Conservation (phyloP, 2,888 invertebrate genomes). For the Ischnus inquisitorius region DNA sequence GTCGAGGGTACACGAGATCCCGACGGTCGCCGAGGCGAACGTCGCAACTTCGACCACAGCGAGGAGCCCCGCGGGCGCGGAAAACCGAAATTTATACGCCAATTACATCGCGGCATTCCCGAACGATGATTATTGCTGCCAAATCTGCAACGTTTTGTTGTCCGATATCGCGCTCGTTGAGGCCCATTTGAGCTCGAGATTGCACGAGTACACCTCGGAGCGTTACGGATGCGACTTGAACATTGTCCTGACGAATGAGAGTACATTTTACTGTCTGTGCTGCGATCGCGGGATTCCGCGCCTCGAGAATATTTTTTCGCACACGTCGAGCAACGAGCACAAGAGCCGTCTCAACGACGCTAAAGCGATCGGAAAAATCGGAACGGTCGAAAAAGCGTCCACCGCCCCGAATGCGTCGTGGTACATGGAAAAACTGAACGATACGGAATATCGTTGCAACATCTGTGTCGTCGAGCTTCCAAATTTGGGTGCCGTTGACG, state of each 20-base stretch:
- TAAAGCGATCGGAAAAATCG: background rate
- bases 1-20: background rate
- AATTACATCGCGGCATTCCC: background rate
- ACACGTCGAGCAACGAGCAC: background rate
- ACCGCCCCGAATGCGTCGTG: background rate
- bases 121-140: background rate
- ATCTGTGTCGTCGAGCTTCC: background rate
- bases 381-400: background rate
- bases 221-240: background rate
- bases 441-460: background rate
- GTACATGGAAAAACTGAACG: background rate
- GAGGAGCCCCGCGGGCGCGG: background rate
- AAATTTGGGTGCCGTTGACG: background rate
- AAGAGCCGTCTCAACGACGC: background rate
- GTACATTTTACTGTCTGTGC: background rate
- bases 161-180: background rate
- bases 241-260: background rate
- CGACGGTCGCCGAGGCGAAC: background rate
- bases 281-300: background rate
- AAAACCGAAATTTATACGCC: background rate
- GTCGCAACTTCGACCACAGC: background rate
- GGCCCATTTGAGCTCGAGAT: background rate
- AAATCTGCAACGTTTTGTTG: conserved; percentile 5
- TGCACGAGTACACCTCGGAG: background rate
- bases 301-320: background rate